Conservation (phyloP, 2,113 vertebrate genomes). For the Caracal caracal region DNA sequence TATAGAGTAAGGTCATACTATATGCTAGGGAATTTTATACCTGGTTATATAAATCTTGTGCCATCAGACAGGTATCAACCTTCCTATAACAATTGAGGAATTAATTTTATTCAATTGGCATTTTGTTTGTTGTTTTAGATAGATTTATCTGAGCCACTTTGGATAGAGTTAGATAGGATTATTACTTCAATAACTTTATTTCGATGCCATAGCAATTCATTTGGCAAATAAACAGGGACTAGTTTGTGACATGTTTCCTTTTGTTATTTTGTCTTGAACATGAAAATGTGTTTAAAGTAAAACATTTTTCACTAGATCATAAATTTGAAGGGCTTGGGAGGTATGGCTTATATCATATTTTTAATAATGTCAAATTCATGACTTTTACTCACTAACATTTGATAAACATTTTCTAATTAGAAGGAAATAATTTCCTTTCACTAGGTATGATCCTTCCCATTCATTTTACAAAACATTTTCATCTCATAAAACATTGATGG, state of each 20-base stretch:
- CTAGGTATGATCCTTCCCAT: neutral
- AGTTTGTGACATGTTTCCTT: neutral
- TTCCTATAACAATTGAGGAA: neutral
- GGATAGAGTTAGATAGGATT: neutral
- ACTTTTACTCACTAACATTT: neutral
- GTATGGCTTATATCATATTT: neutral
- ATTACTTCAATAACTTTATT: neutral
- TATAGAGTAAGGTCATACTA: neutral
- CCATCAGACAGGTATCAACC: neutral
- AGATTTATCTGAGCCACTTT: neutral
- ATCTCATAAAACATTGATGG: neutral
- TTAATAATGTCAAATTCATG: slow-evolving; percentile 33
- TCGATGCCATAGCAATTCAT: neutral
- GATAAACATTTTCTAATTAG: slow-evolving; percentile 12
- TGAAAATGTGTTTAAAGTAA: neutral
- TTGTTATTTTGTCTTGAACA: neutral
- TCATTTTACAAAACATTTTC: slow-evolving; percentile 27
- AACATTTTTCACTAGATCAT: neutral
- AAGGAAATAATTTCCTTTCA: slow-evolving; percentile 19
- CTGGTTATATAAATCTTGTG: neutral
- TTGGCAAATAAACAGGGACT: neutral
- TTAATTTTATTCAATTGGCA: neutral
- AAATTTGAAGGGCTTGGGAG: neutral
- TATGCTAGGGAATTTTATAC: neutral
- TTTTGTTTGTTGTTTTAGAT: neutral